Evolutionary conservation across 2,113 vertebrate genomes (phyloP).

Genomic region (Andinoacara biseriatus): DNA sequence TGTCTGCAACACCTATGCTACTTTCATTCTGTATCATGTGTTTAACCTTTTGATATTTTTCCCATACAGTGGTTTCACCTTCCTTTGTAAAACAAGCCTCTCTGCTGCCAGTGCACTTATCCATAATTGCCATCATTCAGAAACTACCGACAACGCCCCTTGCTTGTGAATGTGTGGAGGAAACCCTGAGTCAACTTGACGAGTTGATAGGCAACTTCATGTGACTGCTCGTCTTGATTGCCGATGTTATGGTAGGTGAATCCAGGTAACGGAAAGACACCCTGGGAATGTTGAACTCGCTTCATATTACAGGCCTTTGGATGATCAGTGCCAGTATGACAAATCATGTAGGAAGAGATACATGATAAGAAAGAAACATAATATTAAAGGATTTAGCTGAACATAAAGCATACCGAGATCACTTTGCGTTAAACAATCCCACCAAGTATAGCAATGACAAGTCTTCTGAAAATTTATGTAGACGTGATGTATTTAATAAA

Average conservation of each 20-base stretch:
- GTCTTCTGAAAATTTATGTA: background rate
- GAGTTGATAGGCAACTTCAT: background rate
- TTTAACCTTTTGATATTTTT: background rate
- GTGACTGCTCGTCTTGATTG: background rate
- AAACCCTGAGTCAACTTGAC: background rate
- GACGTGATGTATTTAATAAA: background rate
- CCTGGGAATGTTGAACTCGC: background rate
- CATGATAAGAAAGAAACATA: background rate
- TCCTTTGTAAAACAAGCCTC: background rate
- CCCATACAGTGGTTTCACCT: background rate
- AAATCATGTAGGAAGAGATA: background rate
- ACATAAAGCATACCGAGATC: background rate
- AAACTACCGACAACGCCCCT: too few species aligned
- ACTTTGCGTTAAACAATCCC: background rate
- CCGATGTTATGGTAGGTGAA: background rate
- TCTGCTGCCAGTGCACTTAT: too few species aligned
- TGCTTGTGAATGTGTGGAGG: background rate
- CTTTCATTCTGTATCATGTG: background rate
- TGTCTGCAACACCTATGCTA: background rate
- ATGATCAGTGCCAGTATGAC: fast-evolving
- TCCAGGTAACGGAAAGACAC: background rate
- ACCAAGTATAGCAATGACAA: background rate
- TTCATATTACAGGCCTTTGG: background rate
- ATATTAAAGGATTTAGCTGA: background rate
- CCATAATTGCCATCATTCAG: too few species aligned